Evolutionary conservation across 2,113 vertebrate genomes (phyloP), one percentile per base, ranked within the genome.

Genomic region (Paraplagusia blochii): DNA sequence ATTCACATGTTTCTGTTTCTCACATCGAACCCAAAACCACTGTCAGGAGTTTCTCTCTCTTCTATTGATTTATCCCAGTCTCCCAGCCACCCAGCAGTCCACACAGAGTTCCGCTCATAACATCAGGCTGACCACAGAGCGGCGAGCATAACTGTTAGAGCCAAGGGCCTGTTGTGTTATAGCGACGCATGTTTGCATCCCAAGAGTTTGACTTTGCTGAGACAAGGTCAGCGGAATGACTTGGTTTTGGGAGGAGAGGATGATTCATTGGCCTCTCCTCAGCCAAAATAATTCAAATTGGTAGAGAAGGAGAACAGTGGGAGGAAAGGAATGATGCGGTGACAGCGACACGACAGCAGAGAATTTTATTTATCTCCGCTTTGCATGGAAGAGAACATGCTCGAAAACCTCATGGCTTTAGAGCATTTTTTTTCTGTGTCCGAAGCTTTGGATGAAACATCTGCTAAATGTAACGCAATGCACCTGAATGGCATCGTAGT

Each of bases 81-180:
- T 44, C 49, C 64, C 67, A 68, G 60, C 50, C 49, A 38, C 44
- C 59, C 39, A 33, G 45, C 19, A 12, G 44, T 48, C 66, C 53
- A 68, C 70, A 78, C 69, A 59, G 66, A 57, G 60, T 52, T 63
- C 34, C 29, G 46, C 39, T 55, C 43, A 42, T 64, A 69, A 44
- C 12, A 14, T 54, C 39, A 16, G 43, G 45, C 56, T 68, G 68
- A 77, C 80, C 73, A 11, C 66, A 2, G 54, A 70, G 73, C 59
- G 53, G 39, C 53, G 44, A 62, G 66, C 76, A 74, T 74, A 67
- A 15, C 43, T 78, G 52, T 44, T 17, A 15, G 43, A 58, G 51
- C 29, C 59, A 62, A 3, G 17, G 19, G 56, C 19, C 44, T 10
- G 44, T 16, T 38, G 57, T 64, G 58, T 57, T 61, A 9, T 62